These are phyloP conservation scores for Zaprionus lineosus DNA, from an alignment of 2,888 invertebrate genomes.

Conservation along the genomic window DNA sequence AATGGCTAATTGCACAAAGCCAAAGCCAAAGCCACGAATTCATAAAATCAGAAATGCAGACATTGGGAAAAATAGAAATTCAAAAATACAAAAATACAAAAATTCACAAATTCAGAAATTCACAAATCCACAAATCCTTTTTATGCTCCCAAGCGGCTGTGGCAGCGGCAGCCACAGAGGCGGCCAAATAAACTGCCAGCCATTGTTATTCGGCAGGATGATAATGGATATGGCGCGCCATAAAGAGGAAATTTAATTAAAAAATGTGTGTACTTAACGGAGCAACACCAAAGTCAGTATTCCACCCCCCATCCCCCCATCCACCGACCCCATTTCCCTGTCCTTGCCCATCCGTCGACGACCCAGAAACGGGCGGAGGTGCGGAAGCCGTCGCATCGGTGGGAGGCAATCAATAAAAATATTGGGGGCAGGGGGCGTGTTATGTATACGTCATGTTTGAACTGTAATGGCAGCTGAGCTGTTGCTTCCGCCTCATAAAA, in stretches of 20 bases:
- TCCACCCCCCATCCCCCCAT: too few relatives aligned
- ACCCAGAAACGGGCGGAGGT: too few relatives aligned
- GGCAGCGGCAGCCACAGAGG: slow-evolving; percentile 22
- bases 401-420: slow-evolving; percentile 50
- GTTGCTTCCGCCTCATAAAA: slow-evolving; percentile 69
- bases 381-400: too few relatives aligned
- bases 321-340: too few relatives aligned
- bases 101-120: too few relatives aligned
- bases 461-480: slow-evolving; percentile 61
- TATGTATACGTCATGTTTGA: slow-evolving; percentile 68
- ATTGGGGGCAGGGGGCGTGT: slow-evolving; percentile 10
- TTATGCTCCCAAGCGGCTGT: too few relatives aligned
- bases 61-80: slow-evolving; percentile 49
- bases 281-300: slow-evolving; percentile 22
- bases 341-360: too few relatives aligned
- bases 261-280: slow-evolving; percentile 55
- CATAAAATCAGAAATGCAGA: slow-evolving; percentile 38
- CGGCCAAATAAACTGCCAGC: slow-evolving; percentile 52
- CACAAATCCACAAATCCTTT: too few relatives aligned
- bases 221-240: slow-evolving; percentile 60
- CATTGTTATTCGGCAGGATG: slow-evolving; percentile 47
- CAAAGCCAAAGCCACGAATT: slow-evolving; percentile 50
- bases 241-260: slow-evolving; percentile 66
- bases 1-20: slow-evolving; percentile 65
- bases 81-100: slow-evolving; percentile 24